Percentiles rank a stretch among this genome's conserved stretches.
These are phyloP conservation scores for Sminthurides bifidus DNA, from an alignment of 1,140 invertebrate genomes.

Conservation along the genomic window DNA sequence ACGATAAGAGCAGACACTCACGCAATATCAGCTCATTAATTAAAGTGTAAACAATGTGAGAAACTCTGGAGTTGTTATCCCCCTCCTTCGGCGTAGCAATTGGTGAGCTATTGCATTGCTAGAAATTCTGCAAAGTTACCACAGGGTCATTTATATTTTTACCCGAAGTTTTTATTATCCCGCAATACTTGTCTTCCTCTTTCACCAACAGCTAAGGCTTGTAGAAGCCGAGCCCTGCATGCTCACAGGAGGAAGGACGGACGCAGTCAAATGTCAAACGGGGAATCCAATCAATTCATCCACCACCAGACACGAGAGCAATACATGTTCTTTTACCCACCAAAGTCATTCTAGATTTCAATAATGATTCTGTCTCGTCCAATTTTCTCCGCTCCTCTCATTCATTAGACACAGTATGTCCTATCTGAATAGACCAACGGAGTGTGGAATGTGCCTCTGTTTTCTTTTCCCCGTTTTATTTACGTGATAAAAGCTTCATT, in stretches of 20 bases:
- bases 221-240: neutral
- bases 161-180: no score
- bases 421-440: no score
- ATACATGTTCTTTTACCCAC: neutral
- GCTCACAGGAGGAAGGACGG: neutral
- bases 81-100: no score
- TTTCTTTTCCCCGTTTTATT: no score
- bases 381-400: neutral
- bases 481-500: no score
- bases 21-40: slow-evolving; percentile 1
- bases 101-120: no score
- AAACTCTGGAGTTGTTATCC: neutral
- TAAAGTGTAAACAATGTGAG: slow-evolving; percentile 2
- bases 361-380: slow-evolving; percentile 5
- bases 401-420: slow-evolving; percentile 4
- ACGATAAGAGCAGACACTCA: neutral
- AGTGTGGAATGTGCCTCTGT: no score
- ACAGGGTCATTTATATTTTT: no score
- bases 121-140: no score
- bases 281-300: neutral
- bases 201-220: neutral
- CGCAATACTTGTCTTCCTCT: neutral
- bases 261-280: neutral
- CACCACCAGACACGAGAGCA: neutral
- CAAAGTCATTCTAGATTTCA: neutral